Evolutionary conservation across 2,888 invertebrate species (phyloP), one percentile per base, ranked within the genome.

Genomic region (Agrochola lota): DNA sequence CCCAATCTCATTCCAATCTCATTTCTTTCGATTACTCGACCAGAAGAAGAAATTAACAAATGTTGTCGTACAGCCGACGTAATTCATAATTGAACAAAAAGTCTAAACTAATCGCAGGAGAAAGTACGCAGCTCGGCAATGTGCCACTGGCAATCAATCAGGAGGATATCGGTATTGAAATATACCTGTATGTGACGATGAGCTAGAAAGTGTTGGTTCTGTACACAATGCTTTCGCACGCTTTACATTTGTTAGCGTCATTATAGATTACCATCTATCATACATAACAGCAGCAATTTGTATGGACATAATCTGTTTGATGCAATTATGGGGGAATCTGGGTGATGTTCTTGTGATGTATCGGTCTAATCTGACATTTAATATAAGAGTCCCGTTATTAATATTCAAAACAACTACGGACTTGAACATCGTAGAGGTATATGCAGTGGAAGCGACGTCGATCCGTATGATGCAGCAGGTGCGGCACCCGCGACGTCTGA

Each of bases 1-100:
- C 88, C 91, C 95, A 94, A 96, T 96, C 95, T 93, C 93, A 94
- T 94, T 95, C 92, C 93, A 93, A 95, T 94, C 94, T 94, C 87
- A 93, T 94, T 94, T 95, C 92, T 94, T 95, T 93, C 93, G 93
- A 94, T 94, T 94, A 93, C 91, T 91, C 91, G 91, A 87, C 88
- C 91, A 92, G 90, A 88, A 91, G 89, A 94, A 91, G 92, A 94
- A 94, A 95, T 95, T 94, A 94, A 94, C 92, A 86, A 93, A 93
- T 90, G 91, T 92, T 94, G 93, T 92, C 91, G 89, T 82, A 85
- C 89, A 82, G 57, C 83, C 83, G 84, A 70, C 83, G 87, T 90
- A 91, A 91, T 87, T 86, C 85, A 90, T 91, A 87, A 91, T 91
- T 90, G 87, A 88, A 91, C 90, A 93, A 94, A 94, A 93, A 93